These are phyloP conservation scores for Kryptolebias marmoratus DNA, from an alignment of 2,113 vertebrate species.

Conservation along the genomic window DNA sequence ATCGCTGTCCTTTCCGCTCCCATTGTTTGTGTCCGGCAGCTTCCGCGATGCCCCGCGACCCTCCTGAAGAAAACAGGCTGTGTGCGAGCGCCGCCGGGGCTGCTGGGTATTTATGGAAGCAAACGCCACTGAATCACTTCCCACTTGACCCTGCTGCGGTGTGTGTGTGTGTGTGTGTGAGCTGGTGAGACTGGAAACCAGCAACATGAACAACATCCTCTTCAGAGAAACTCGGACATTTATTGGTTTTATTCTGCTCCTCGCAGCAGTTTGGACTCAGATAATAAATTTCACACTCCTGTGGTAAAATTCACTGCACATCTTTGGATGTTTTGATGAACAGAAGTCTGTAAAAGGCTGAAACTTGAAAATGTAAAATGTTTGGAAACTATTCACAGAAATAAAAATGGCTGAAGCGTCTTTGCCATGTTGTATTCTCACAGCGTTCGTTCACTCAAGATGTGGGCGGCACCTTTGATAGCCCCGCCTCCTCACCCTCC, in stretches of 20 bases:
- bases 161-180: constrained; percentile 15
- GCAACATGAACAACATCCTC: constrained; percentile 60
- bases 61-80: constrained; percentile 75
- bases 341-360: too few species aligned
- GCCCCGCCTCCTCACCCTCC: too few species aligned
- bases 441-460: too few species aligned
- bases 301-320: too few species aligned
- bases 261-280: too few species aligned
- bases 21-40: constrained; percentile 69
- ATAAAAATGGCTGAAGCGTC: too few species aligned
- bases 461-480: too few species aligned
- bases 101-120: constrained; percentile 75
- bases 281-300: too few species aligned
- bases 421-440: too few species aligned
- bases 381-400: too few species aligned
- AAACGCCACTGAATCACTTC: constrained; percentile 76
- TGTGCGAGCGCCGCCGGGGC: constrained; percentile 51
- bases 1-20: constrained; percentile 68
- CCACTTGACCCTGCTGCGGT: constrained; percentile 34
- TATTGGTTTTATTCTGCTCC: background rate
- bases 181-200: constrained; percentile 55
- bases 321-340: too few species aligned
- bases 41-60: constrained; percentile 68
- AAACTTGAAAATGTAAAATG: too few species aligned
- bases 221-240: background rate